A percentile compares a stretch with the other conserved stretches of the same genome.
Conservation (phyloP, 2,113 vertebrate species). For the Phodopus roborovskii region DNA sequence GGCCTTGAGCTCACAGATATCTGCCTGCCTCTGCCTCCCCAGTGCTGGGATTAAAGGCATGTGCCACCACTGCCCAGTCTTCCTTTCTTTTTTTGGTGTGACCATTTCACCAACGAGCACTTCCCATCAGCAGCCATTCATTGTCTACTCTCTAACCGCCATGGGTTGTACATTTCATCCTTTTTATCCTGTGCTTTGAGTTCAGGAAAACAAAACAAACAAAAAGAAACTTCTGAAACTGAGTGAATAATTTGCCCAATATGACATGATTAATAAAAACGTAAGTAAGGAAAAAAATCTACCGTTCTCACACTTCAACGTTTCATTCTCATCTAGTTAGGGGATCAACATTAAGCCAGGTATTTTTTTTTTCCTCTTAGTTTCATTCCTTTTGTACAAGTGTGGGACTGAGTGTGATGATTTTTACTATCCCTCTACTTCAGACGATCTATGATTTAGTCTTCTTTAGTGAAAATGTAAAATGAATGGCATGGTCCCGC, state of each 20-base stretch:
- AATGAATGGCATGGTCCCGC: not conserved
- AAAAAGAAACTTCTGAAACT: not conserved
- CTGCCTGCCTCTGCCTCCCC: too few species aligned
- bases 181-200: not conserved
- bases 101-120: not conserved
- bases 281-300: not conserved
- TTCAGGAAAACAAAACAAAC: not conserved
- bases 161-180: not conserved
- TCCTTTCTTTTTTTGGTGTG: not conserved
- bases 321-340: not conserved
- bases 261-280: not conserved
- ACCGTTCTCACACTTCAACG: conserved; percentile 6
- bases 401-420: not conserved
- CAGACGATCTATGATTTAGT: not conserved
- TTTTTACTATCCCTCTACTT: not conserved
- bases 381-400: conserved; percentile 23
- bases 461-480: not conserved
- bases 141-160: not conserved
- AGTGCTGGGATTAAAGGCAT: too few species aligned
- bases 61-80: too few species aligned
- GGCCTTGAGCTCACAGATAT: too few species aligned
- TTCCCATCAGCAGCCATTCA: not conserved
- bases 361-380: not conserved
- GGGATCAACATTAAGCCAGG: not conserved
- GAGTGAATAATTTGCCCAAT: not conserved